Conservation (phyloP, 2,113 vertebrate species). For the Ranitomeya variabilis region DNA sequence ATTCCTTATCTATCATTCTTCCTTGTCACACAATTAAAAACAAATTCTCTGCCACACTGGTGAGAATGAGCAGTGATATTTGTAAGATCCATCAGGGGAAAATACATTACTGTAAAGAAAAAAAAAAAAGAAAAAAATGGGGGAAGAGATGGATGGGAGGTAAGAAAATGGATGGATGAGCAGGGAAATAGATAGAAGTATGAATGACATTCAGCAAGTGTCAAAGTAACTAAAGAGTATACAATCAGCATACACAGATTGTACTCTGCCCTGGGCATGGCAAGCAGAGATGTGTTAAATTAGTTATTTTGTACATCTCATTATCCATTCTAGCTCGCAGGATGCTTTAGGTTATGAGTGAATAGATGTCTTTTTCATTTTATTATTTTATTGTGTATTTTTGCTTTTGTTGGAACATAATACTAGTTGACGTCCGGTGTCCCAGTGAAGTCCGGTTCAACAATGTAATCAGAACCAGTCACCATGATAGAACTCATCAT, state of each 20-base stretch:
- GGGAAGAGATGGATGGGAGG: background rate
- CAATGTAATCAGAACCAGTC: too few species aligned
- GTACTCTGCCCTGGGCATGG: background rate
- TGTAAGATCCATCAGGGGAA: constrained; percentile 16
- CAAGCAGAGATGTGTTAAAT: background rate
- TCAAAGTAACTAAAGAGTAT: background rate
- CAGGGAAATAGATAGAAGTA: background rate
- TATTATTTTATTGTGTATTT: background rate
- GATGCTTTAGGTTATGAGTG: background rate
- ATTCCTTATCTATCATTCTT: constrained; percentile 56
- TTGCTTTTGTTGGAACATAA: too few species aligned
- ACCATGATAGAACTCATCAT: background rate
- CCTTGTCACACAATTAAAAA: constrained; percentile 47
- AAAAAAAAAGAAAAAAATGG: background rate
- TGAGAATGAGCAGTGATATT: constrained; percentile 13
- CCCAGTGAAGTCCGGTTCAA: too few species aligned
- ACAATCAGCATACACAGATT: background rate
- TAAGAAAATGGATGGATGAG: background rate
- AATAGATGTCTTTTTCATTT: background rate
- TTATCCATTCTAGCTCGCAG: constrained; percentile 12
- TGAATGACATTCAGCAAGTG: background rate
- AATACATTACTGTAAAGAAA: background rate
- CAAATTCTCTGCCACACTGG: constrained; percentile 23
- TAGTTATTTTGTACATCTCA: constrained; percentile 4
- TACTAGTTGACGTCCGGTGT: too few species aligned